Percentiles rank a stretch among this genome's conserved stretches.
These are phyloP conservation scores for Dromas ardeola DNA, from an alignment of 2,113 vertebrate species.

Conservation along the genomic window DNA sequence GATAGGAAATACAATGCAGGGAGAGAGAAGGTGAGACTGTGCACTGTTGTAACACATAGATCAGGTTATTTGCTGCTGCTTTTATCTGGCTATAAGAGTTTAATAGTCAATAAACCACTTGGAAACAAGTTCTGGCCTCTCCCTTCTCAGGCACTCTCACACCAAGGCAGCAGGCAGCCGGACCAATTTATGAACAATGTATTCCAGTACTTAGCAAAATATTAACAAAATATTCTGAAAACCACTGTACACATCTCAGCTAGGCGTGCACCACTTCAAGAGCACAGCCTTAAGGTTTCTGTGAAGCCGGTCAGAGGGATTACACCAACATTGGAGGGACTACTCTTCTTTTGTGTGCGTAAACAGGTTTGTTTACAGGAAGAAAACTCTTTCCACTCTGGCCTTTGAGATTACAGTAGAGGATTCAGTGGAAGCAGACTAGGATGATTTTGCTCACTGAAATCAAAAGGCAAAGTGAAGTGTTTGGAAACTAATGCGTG, in stretches of 20 bases:
- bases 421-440: background rate
- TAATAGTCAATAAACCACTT: slow-evolving; percentile 2
- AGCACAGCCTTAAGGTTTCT: background rate
- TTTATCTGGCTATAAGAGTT: slow-evolving; percentile 8
- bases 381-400: background rate
- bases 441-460: background rate
- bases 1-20: slow-evolving; percentile 30
- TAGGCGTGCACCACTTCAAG: background rate
- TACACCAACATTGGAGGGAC: background rate
- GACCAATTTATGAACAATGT: background rate
- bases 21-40: slow-evolving; percentile 3
- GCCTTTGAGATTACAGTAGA: background rate
- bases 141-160: background rate
- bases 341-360: background rate
- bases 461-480: background rate
- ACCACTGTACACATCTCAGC: background rate
- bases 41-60: background rate
- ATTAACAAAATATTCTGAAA: slow-evolving; percentile 22
- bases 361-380: background rate
- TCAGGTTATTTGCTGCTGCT: slow-evolving; percentile 18
- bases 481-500: background rate
- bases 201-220: background rate
- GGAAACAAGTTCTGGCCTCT: slow-evolving; percentile 17
- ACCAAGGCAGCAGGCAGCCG: background rate
- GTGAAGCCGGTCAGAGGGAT: background rate